These are phyloP conservation scores for Cephonodes hylas DNA, from an alignment of 2,888 invertebrate species.

Conservation along the genomic window DNA sequence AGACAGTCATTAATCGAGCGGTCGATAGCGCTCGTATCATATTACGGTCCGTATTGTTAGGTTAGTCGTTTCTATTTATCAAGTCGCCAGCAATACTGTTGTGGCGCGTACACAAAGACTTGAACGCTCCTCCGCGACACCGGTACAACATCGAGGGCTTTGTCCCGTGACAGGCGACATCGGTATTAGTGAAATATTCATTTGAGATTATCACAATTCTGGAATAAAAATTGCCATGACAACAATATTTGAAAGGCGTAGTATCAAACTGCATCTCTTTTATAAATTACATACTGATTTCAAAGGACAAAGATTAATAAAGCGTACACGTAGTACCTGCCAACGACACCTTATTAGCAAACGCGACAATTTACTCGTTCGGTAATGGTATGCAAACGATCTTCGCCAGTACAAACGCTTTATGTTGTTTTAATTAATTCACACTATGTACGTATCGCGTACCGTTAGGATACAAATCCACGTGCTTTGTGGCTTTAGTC, in stretches of 20 bases:
- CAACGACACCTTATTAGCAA: background rate
- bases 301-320: background rate
- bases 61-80: conserved; percentile 78
- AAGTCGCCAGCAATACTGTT: conserved; percentile 76
- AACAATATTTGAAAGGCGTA: background rate
- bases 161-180: conserved; percentile 69
- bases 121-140: conserved; percentile 44
- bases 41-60: conserved; percentile 76
- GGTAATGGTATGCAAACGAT: conserved; percentile 5
- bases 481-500: conserved; percentile 49
- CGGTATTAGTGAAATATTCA: conserved; percentile 65
- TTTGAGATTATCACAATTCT: conserved; percentile 35
- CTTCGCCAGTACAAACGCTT: conserved; percentile 13
- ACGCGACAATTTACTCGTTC: background rate
- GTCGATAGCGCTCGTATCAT: conserved; percentile 77
- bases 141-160: conserved; percentile 56
- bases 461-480: conserved; percentile 55
- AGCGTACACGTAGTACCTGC: background rate
- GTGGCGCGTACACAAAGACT: conserved; percentile 61
- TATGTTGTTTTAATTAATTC: conserved; percentile 39
- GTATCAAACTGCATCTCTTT: background rate
- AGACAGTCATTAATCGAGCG: conserved; percentile 77
- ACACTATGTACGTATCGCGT: conserved; percentile 41
- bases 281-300: background rate
- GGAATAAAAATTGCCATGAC: conserved; percentile 18